These are phyloP conservation scores for Volucella bombylans DNA, from an alignment of 2,888 invertebrate genomes.

Conservation along the genomic window DNA sequence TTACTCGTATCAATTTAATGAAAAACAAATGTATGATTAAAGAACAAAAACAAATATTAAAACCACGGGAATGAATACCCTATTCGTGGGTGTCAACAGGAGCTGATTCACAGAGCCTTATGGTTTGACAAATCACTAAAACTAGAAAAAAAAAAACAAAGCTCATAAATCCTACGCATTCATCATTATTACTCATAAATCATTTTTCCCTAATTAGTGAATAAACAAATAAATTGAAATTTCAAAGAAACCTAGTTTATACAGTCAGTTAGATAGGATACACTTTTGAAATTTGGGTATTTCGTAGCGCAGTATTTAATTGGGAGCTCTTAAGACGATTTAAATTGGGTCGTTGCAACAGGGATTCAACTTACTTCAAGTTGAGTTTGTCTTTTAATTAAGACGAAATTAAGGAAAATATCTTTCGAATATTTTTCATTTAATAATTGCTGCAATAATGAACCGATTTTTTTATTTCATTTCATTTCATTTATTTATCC, in stretches of 20 bases:
- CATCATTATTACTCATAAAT: slow-evolving; percentile 56
- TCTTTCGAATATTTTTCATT: too few species aligned
- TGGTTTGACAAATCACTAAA: slow-evolving; percentile 11
- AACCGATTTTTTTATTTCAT: too few species aligned
- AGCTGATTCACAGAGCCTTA: slow-evolving; percentile 12
- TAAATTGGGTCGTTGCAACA: too few species aligned
- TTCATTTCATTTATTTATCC: too few species aligned
- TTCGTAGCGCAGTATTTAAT: not conserved
- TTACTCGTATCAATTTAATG: not conserved
- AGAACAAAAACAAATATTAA: not conserved
- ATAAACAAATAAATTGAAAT: slow-evolving; percentile 38
- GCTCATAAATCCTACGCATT: slow-evolving; percentile 36
- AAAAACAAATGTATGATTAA: not conserved
- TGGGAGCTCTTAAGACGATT: not conserved
- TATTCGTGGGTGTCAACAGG: slow-evolving; percentile 2
- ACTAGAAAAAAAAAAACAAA: not conserved
- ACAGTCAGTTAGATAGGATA: not conserved
- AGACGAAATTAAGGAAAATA: too few species aligned
- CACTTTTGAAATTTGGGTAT: slow-evolving; percentile 1
- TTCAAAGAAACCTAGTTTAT: slow-evolving; percentile 7
- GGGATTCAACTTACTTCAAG: too few species aligned
- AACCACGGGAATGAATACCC: not conserved
- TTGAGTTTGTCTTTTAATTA: too few species aligned
- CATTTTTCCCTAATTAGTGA: slow-evolving; percentile 48
- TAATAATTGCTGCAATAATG: too few species aligned